Base-by-base conservation (phyloP, 1,140 invertebrate genomes). In the Aphaenogaster floridana region DNA sequence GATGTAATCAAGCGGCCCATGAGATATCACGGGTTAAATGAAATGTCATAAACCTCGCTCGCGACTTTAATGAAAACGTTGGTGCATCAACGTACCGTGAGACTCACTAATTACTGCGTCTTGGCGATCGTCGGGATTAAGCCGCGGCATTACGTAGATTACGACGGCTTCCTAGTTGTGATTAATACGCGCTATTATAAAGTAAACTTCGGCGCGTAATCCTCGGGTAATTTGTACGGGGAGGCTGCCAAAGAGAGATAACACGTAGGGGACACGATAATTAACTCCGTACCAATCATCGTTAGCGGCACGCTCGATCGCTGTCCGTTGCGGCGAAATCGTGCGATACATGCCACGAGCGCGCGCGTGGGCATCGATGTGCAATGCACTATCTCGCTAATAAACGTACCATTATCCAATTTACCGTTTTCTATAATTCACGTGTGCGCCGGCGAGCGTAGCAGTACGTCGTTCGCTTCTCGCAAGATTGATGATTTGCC, bases 211-310 rank as follows among this genome's bases (percentile, higher is more conserved):
- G 78, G 52, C 64, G 78, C 63, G 78, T 89, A 84, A 89, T 89
- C 57, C 69, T 13, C 13, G 76, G 34, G 36, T 50, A 72, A 86
- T 81, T 89, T 76, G 78, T 71, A 76, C 54, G 66, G 42, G 28
- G 42, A 54, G 74, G 39, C 17, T 74, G 80, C 42, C 79, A 74
- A 74, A 59, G 28, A 9, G 57, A 76, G 57, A 63, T 84, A 84
- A 76, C 57, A 45, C 79, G 28, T 15, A 42, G 64, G 34, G 69
- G 69, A 84, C 69, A 84, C 69, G 50, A 74, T 84, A 90, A 90
- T 89, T 86, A 89, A 89, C 88, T 86, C 34, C 21, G 36, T 77
- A 77, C 72, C 86, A 86, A 88, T 89, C 87, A 78, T 88, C 50
- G 81, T 88, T 88, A 86, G 71, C 69, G 69, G 69, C 68, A 68